Evolutionary conservation across 2,888 invertebrate species (phyloP).

Genomic region (Lingula anatina): DNA sequence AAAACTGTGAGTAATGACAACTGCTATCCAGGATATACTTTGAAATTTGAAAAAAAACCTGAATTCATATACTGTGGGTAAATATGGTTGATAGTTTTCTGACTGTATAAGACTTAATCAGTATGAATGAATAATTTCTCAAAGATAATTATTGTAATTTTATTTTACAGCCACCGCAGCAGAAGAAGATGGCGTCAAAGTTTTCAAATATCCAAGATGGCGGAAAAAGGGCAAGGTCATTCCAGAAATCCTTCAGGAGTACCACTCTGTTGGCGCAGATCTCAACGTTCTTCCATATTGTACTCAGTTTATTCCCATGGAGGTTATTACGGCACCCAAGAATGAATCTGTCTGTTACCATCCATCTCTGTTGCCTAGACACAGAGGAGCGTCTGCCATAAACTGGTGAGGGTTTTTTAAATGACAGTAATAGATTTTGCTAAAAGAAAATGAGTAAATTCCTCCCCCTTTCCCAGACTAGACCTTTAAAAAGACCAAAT

Average conservation of each 20-base stretch:
- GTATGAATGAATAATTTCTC: not conserved
- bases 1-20: too few species aligned
- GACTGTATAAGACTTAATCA: too few species aligned
- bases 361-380: conserved; percentile 86
- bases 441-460: too few species aligned
- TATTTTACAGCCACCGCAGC: conserved; percentile 70
- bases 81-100: too few species aligned
- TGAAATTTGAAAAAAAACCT: too few species aligned
- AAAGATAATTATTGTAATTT: not conserved
- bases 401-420: conserved; percentile 84
- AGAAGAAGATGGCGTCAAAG: conserved; percentile 70
- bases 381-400: conserved; percentile 91
- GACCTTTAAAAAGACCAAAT: too few species aligned
- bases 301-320: conserved; percentile 96
- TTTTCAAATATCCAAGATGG: conserved; percentile 90
- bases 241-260: conserved; percentile 77
- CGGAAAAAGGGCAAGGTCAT: conserved; percentile 74
- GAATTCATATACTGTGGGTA: too few species aligned
- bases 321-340: conserved; percentile 81
- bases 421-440: too few species aligned
- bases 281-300: conserved; percentile 94
- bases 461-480: too few species aligned
- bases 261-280: conserved; percentile 79
- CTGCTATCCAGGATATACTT: too few species aligned
- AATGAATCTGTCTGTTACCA: conserved; percentile 91